Conservation (phyloP, 2,113 vertebrate species). For the Peromyscus maniculatus region DNA sequence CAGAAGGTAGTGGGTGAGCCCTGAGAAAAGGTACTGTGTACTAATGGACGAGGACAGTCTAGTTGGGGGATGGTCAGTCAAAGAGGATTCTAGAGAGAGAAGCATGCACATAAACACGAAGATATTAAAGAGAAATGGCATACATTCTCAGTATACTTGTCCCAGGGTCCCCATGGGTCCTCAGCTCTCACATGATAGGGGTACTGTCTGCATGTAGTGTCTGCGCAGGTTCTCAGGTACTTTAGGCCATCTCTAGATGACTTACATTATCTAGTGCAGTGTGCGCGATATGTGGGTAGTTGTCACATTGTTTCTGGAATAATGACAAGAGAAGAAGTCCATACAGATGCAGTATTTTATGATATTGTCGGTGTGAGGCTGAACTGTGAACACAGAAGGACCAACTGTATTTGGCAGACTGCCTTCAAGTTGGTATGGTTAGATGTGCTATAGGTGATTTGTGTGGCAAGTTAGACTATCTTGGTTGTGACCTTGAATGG, state of each 20-base stretch:
- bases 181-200: background rate
- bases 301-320: background rate
- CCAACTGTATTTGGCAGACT: background rate
- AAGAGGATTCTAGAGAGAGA: slow-evolving; percentile 5
- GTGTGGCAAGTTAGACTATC: background rate
- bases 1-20: background rate
- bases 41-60: background rate
- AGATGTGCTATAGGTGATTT: background rate
- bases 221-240: background rate
- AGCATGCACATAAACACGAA: background rate
- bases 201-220: background rate
- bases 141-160: background rate
- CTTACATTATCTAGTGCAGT: too few species aligned
- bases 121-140: background rate
- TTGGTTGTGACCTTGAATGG: background rate
- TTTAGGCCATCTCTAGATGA: background rate
- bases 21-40: background rate
- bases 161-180: too few species aligned
- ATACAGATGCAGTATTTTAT: background rate
- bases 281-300: background rate
- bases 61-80: background rate
- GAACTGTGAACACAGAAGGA: background rate
- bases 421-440: background rate
- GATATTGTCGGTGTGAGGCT: background rate
- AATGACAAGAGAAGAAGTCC: background rate